A percentile compares a stretch with the other conserved stretches of the same genome.
Conservation (phyloP, 2,113 vertebrate species). For the Sylvilagus bachmani region DNA sequence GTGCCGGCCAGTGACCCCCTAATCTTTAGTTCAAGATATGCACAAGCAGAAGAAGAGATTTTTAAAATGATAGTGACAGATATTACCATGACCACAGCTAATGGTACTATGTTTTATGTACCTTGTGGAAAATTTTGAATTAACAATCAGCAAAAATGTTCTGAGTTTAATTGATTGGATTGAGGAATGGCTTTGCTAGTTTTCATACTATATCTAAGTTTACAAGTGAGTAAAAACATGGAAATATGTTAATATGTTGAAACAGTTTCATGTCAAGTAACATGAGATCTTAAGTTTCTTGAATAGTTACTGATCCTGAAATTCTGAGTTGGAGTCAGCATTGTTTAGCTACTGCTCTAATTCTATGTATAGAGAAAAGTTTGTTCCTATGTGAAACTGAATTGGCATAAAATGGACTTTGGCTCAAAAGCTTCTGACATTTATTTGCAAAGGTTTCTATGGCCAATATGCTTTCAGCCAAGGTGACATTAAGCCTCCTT, state of each 20-base stretch:
- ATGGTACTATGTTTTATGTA: background rate
- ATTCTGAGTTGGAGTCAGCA: background rate
- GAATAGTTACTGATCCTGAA: slow-evolving; percentile 15
- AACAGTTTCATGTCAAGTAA: background rate
- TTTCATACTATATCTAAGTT: background rate
- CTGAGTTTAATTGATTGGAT: background rate
- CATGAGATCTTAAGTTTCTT: background rate
- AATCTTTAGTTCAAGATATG: background rate
- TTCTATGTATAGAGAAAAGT: slow-evolving; percentile 41
- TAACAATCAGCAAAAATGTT: slow-evolving; percentile 40
- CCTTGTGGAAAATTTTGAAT: slow-evolving; percentile 15
- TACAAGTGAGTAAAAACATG: slow-evolving; percentile 13
- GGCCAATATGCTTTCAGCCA: background rate
- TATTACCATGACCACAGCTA: background rate
- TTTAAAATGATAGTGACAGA: background rate
- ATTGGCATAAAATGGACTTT: slow-evolving; percentile 59
- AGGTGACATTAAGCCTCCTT: slow-evolving; percentile 57
- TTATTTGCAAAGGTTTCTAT: slow-evolving; percentile 72
- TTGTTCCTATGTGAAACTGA: slow-evolving; percentile 10
- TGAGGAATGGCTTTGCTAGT: background rate
- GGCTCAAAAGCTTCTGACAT: slow-evolving; percentile 52
- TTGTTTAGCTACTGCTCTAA: background rate
- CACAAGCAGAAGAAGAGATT: background rate
- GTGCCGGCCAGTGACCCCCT: no score
- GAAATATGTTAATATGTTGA: slow-evolving; percentile 5